Evolutionary conservation across 2,888 invertebrate species (phyloP).

Genomic region (Diaphora mendica): DNA sequence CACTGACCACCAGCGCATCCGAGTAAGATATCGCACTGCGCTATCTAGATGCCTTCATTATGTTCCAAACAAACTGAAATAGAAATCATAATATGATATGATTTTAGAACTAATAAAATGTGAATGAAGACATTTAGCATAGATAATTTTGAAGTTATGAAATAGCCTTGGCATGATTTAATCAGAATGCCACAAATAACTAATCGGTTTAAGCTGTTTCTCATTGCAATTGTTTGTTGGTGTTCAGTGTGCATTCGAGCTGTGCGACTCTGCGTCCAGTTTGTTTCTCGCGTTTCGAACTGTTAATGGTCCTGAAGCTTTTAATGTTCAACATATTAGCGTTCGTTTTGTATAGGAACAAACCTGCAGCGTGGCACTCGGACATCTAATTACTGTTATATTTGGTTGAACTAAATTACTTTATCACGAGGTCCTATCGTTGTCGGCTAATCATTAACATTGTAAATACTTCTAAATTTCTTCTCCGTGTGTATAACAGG

Average conservation of each 20-base stretch:
- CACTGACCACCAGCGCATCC: conserved; percentile 95
- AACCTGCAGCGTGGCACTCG: conserved; percentile 49
- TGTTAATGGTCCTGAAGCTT: conserved; percentile 1
- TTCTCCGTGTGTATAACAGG: conserved; percentile 44
- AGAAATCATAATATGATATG: background rate
- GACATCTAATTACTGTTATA: conserved; percentile 35
- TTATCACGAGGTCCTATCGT: conserved; percentile 45
- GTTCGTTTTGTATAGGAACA: conserved; percentile 34
- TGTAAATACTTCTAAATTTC: conserved; percentile 60
- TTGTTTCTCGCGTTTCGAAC: conserved; percentile 56
- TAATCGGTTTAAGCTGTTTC: conserved; percentile 73
- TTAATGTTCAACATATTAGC: background rate
- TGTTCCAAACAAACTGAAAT: background rate
- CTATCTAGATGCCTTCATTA: conserved; percentile 74
- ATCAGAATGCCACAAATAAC: conserved; percentile 67
- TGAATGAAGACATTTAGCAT: conserved; percentile 74
- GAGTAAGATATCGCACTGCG: conserved; percentile 90
- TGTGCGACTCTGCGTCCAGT: conserved; percentile 60
- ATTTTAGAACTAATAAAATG: background rate
- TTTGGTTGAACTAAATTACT: conserved; percentile 52
- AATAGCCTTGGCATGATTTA: conserved; percentile 72
- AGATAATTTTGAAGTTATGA: conserved; percentile 51
- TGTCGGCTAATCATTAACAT: conserved; percentile 66
- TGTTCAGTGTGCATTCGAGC: conserved; percentile 82
- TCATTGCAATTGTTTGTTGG: conserved; percentile 77